Conservation (phyloP, 2,797 vertebrate genomes). For the Cossypha dichroa region DNA sequence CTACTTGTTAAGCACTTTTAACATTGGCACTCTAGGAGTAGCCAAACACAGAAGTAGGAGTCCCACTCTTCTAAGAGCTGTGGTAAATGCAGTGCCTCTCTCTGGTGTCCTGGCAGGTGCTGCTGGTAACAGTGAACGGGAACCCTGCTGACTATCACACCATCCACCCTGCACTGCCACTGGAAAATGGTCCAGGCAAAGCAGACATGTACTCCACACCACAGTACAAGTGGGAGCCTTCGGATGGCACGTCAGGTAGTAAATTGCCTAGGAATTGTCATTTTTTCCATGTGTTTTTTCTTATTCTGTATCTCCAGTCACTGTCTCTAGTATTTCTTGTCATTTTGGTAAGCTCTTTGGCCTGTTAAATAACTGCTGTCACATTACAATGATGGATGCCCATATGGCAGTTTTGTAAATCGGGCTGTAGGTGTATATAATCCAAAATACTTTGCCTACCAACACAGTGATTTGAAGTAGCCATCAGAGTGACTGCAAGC, state of each 20-base stretch:
- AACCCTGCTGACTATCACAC: slow-evolving; percentile 89
- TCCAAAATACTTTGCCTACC: not conserved
- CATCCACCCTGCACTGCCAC: slow-evolving; percentile 76
- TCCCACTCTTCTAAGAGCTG: not conserved
- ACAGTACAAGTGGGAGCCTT: slow-evolving; percentile 88
- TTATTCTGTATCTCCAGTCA: not conserved
- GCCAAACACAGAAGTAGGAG: not conserved
- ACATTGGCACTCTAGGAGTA: not conserved
- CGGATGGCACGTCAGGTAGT: slow-evolving; percentile 78
- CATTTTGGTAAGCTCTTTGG: not conserved
- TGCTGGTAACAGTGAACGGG: slow-evolving; percentile 88
- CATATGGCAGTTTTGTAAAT: not conserved
- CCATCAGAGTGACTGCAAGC: not conserved
- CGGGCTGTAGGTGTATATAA: not conserved
- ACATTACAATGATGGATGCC: not conserved
- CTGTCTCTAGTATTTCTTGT: not conserved
- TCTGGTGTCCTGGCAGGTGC: slow-evolving; percentile 69
- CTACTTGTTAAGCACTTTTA: not conserved
- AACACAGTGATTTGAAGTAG: not conserved
- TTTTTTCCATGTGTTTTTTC: not conserved
- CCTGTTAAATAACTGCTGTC: not conserved
- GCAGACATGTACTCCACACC: slow-evolving; percentile 90
- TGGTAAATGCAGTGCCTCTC: not conserved
- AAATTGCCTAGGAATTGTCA: not conserved
- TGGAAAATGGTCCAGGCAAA: slow-evolving; percentile 89